Conservation (phyloP, 2,888 invertebrate genomes). For the Andrena camellia region DNA sequence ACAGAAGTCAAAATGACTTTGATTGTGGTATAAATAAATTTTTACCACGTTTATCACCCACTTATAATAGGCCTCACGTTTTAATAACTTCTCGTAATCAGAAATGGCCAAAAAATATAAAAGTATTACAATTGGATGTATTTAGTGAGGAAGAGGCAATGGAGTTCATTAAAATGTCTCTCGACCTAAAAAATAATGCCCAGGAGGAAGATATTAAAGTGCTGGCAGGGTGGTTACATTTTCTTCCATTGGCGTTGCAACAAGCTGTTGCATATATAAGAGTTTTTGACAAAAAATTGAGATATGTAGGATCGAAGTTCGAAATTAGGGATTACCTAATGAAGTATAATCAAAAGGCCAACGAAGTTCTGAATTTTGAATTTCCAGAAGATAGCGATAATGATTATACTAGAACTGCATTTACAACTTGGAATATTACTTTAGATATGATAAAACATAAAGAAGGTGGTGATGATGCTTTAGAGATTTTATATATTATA, state of each 20-base stretch:
- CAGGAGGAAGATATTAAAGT: background rate
- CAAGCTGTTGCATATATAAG: constrained; percentile 4
- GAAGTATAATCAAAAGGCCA: background rate
- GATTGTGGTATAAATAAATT: constrained; percentile 3
- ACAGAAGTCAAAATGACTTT: constrained; percentile 2
- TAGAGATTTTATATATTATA: background rate
- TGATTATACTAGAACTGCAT: background rate
- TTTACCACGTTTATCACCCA: background rate
- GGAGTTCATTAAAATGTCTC: background rate
- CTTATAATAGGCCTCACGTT: background rate
- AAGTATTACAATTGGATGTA: background rate
- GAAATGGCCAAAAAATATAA: background rate
- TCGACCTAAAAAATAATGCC: background rate
- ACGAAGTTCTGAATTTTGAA: background rate
- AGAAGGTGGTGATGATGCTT: background rate
- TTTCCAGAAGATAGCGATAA: background rate
- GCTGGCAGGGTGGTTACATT: background rate
- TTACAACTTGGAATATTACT: constrained; percentile 12
- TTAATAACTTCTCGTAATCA: constrained; percentile 1
- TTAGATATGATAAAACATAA: background rate
- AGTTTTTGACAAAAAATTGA: background rate
- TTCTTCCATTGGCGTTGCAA: background rate
- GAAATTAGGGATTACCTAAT: background rate
- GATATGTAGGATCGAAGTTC: background rate
- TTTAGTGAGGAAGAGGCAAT: background rate